Percentiles rank a stretch among this genome's conserved stretches.
Evolutionary conservation across 2,888 invertebrate species (phyloP).

Genomic region (Acleris holmiana): DNA sequence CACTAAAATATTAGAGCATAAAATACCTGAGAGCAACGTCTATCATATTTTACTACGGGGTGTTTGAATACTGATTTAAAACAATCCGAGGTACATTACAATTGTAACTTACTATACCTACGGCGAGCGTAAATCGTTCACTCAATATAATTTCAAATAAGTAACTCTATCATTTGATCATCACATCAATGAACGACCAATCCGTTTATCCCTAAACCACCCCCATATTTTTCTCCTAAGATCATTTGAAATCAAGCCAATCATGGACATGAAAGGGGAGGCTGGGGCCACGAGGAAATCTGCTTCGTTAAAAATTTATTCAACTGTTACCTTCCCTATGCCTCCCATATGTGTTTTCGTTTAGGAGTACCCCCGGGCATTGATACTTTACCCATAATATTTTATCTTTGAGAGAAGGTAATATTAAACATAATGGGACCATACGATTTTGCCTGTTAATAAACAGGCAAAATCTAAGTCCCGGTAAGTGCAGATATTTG

Average conservation of each 20-base stretch:
- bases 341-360: constrained; percentile 13
- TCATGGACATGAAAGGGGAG: constrained; percentile 59
- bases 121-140: too few relatives aligned
- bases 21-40: too few relatives aligned
- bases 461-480: too few relatives aligned
- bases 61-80: too few relatives aligned
- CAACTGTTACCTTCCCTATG: constrained; percentile 31
- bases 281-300: constrained; percentile 48
- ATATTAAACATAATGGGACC: not conserved
- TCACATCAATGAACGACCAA: constrained; percentile 38
- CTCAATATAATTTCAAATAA: constrained; percentile 3
- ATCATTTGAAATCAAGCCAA: constrained; percentile 66
- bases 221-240: constrained; percentile 56
- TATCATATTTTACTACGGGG: too few relatives aligned
- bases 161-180: constrained; percentile 40
- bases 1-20: not conserved
- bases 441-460: too few relatives aligned
- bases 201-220: constrained; percentile 40
- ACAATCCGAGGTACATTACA: too few relatives aligned
- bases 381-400: constrained; percentile 15
- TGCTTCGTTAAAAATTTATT: constrained; percentile 54
- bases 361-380: constrained; percentile 16
- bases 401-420: not conserved
- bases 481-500: too few relatives aligned
- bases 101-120: too few relatives aligned